phyloP scores from a whole-genome alignment of 2,113 vertebrate species.

The Neodon shergylaensis region DNA sequence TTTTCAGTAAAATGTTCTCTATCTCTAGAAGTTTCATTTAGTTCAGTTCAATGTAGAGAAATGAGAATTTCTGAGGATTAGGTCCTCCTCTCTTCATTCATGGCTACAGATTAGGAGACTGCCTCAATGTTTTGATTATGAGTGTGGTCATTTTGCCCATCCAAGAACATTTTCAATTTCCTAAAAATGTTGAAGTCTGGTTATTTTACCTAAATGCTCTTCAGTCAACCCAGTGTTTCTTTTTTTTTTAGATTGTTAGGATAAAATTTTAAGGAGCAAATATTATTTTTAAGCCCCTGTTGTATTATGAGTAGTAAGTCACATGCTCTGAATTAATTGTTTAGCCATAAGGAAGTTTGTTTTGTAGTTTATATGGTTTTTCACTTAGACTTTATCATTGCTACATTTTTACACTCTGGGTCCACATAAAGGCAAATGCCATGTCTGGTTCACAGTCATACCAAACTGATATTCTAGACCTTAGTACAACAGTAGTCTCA shows the following conservation, averaged over 20 bases:
- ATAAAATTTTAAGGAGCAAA: conserved; percentile 27
- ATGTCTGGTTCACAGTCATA: not conserved
- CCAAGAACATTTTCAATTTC: not conserved
- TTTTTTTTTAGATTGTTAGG: not conserved
- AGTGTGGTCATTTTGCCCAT: not conserved
- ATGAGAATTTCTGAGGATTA: not conserved
- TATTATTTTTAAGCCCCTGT: not conserved
- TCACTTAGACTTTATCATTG: not conserved
- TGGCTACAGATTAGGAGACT: not conserved
- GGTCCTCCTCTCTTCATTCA: not conserved
- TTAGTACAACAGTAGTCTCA: not conserved
- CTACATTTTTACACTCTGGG: not conserved
- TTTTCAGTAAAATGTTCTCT: conserved; percentile 40
- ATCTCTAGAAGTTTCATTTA: not conserved
- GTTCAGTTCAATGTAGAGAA: conserved; percentile 1
- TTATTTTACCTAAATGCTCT: not conserved
- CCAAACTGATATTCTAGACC: not conserved
- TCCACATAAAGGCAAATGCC: not conserved
- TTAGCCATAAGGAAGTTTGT: not conserved
- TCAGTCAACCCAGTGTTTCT: not conserved
- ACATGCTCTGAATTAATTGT: not conserved
- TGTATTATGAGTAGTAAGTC: not conserved
- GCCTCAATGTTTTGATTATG: not conserved
- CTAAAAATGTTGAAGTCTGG: conserved; percentile 9
- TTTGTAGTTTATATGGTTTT: not conserved